These are phyloP conservation scores for Tamias sibiricus DNA, from an alignment of 2,113 vertebrate genomes.

Conservation along the genomic window DNA sequence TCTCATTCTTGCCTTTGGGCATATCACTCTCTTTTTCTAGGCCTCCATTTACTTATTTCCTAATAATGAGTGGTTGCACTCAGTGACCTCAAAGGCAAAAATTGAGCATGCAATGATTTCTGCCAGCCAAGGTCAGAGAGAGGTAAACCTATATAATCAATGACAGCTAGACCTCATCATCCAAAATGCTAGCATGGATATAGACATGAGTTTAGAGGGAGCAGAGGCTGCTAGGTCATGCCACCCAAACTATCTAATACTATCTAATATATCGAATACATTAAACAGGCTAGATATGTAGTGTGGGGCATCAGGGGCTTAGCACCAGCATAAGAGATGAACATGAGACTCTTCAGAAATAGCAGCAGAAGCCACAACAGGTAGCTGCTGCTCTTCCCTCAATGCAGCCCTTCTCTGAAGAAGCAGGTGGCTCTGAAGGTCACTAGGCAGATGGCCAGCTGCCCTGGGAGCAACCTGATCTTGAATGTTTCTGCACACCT, in stretches of 20 bases:
- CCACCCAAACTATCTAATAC: neutral
- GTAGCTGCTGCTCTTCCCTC: neutral
- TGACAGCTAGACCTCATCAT: neutral
- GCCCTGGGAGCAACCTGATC: neutral
- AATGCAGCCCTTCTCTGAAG: neutral
- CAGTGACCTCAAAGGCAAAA: neutral
- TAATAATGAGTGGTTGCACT: neutral
- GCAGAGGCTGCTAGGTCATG: neutral
- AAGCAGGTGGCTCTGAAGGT: slow-evolving; percentile 10
- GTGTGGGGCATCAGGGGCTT: neutral
- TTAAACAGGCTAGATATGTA: neutral
- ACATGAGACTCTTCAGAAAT: neutral
- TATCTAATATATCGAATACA: too few species aligned
- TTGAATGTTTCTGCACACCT: neutral
- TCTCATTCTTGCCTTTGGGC: neutral
- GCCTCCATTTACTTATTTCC: neutral
- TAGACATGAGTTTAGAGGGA: neutral
- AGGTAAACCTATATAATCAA: neutral
- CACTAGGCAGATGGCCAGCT: slow-evolving; percentile 13
- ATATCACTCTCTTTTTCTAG: neutral
- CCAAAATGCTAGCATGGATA: neutral
- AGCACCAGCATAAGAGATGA: neutral
- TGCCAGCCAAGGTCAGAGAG: neutral
- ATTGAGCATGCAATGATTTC: neutral
- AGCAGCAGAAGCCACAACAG: neutral